Evolutionary conservation across 2,797 vertebrate genomes (phyloP).

Genomic region (Gymnoscopelus braueri): DNA sequence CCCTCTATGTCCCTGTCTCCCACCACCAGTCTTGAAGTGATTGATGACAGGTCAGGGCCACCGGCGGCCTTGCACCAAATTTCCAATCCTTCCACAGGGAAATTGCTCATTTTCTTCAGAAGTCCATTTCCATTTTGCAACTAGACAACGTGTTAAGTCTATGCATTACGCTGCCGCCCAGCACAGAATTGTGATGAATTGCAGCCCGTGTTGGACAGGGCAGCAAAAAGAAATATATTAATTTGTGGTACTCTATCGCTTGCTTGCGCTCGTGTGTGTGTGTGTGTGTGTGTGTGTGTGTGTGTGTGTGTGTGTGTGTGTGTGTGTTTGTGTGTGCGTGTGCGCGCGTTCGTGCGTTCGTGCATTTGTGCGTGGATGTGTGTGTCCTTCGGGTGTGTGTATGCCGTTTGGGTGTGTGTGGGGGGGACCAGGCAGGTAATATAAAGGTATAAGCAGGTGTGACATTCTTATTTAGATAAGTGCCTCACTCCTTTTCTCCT

Average conservation of each 20-base stretch:
- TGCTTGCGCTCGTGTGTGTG: background rate
- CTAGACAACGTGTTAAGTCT: constrained; percentile 89
- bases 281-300: too few species aligned
- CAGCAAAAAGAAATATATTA: constrained; percentile 72
- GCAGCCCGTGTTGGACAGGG: constrained; percentile 83
- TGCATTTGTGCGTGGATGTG: too few species aligned
- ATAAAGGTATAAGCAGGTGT: constrained; percentile 75
- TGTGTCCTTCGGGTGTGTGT: too few species aligned
- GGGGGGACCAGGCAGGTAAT: constrained; percentile 51
- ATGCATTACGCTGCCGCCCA: constrained; percentile 91
- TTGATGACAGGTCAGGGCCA: constrained; percentile 96
- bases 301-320: too few species aligned
- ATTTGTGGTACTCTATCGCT: constrained; percentile 74
- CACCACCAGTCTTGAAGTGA: constrained; percentile 86
- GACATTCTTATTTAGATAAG: constrained; percentile 80
- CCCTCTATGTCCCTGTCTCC: constrained; percentile 55
- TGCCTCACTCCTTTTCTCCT: constrained; percentile 47
- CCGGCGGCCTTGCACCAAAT: constrained; percentile 89
- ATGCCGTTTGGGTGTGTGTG: background rate
- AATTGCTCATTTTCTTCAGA: constrained; percentile 97
- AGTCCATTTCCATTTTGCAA: constrained; percentile 96
- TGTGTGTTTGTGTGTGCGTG: too few species aligned
- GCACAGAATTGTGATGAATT: constrained; percentile 94
- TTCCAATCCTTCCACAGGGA: constrained; percentile 97
- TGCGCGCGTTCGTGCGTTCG: too few species aligned